phyloP scores from a whole-genome alignment of 2,113 vertebrate genomes.

The Cololabis saira region DNA sequence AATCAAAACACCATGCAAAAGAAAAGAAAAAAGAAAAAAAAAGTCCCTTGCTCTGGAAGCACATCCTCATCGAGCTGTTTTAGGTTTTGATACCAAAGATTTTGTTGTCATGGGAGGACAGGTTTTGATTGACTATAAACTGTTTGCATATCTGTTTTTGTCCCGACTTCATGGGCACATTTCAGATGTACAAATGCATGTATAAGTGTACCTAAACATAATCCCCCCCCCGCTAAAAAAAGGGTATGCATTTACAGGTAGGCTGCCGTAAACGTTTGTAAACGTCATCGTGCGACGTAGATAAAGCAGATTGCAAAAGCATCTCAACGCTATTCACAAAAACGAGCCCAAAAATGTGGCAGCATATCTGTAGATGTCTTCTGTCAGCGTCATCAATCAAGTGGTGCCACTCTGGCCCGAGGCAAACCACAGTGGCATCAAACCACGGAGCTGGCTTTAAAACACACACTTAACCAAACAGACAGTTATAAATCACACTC shows the following conservation, averaged over 20 bases:
- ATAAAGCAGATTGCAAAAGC: constrained; percentile 38
- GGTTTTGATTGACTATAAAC: constrained; percentile 30
- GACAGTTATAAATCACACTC: constrained; percentile 71
- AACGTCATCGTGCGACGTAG: constrained; percentile 23
- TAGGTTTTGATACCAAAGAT: constrained; percentile 35
- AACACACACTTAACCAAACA: constrained; percentile 66
- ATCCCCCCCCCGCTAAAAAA: no score
- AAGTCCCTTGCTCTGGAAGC: constrained; percentile 28
- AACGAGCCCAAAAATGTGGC: constrained; percentile 48
- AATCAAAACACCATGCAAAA: constrained; percentile 45
- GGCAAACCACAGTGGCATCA: constrained; percentile 77
- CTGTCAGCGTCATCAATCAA: constrained; percentile 79
- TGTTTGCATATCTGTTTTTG: constrained; percentile 18
- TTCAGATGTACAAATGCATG: background rate
- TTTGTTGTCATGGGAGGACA: constrained; percentile 32
- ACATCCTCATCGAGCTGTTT: constrained; percentile 31
- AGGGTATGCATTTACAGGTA: no score
- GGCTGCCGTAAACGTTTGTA: constrained; percentile 3
- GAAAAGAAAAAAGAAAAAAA: background rate
- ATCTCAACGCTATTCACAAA: constrained; percentile 25
- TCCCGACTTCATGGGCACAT: constrained; percentile 28
- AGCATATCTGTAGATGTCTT: constrained; percentile 61
- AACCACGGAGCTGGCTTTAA: constrained; percentile 62
- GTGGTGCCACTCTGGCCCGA: constrained; percentile 75
- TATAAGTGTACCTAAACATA: background rate